Conservation (phyloP, 2,888 invertebrate species). For the Polia nebulosa region DNA sequence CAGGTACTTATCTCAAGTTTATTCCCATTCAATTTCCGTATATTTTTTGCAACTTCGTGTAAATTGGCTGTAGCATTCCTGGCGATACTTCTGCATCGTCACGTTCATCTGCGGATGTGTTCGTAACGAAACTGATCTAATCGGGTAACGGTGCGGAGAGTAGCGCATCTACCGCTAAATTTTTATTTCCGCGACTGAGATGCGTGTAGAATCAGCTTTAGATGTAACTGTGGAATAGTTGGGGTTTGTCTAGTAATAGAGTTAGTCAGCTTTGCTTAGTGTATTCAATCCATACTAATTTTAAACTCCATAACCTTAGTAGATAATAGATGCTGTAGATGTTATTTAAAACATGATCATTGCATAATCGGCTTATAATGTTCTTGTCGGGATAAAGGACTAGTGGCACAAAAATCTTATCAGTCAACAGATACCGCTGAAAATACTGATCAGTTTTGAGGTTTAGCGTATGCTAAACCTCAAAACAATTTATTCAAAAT, state of each 20-base stretch:
- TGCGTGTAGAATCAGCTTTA: not conserved
- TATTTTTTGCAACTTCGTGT: conserved; percentile 15
- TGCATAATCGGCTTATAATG: no score
- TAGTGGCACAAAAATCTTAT: no score
- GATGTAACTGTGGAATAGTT: not conserved
- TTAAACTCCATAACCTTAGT: not conserved
- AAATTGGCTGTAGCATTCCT: conserved; percentile 20
- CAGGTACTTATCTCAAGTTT: conserved; percentile 9
- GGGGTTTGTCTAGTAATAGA: conserved; percentile 2
- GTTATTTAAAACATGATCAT: no score
- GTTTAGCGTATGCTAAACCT: no score
- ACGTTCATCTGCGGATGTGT: conserved; percentile 17
- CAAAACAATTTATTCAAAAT: no score
- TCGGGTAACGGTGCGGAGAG: conserved; percentile 13
- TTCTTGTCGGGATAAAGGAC: no score
- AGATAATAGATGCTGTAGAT: not conserved
- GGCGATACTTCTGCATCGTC: conserved; percentile 26
- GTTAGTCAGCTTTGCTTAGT: not conserved
- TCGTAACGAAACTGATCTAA: conserved; percentile 32
- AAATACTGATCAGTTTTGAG: no score
- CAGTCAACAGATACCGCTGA: no score
- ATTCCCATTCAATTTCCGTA: conserved; percentile 45
- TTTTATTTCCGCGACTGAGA: conserved; percentile 32
- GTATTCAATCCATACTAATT: not conserved
- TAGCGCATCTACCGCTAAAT: conserved; percentile 28